These are phyloP conservation scores for Caenorhabditis sp. DNA, from an alignment of 2,888 invertebrate species.

Conservation along the genomic window DNA sequence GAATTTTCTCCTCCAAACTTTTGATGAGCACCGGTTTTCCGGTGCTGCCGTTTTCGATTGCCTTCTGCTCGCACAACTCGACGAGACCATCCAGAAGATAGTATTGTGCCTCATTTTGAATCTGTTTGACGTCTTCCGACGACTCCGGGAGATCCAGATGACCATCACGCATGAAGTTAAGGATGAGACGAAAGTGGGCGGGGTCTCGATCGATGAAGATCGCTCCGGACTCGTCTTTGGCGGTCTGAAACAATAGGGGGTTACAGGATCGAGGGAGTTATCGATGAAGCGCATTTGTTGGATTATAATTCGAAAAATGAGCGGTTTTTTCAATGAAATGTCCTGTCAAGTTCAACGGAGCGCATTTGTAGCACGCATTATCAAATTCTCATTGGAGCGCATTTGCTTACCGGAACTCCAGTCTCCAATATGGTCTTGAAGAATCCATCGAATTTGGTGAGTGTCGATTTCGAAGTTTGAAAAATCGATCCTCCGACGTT, in stretches of 20 bases:
- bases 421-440: constrained; percentile 21
- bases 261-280: too few species aligned
- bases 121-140: not conserved
- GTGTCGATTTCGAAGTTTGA: constrained; percentile 17
- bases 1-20: too few species aligned
- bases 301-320: too few species aligned
- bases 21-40: too few species aligned
- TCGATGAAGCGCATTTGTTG: too few species aligned
- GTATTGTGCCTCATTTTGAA: constrained; percentile 88
- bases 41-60: too few species aligned
- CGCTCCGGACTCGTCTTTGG: not conserved
- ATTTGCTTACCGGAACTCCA: constrained; percentile 4
- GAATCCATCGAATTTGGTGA: constrained; percentile 3
- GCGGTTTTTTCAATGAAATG: too few species aligned
- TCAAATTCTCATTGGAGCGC: too few species aligned
- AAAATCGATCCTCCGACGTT: constrained; percentile 19
- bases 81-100: constrained; percentile 83
- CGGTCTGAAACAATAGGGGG: not conserved
- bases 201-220: constrained; percentile 86
- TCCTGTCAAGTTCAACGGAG: too few species aligned
- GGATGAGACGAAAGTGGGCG: constrained; percentile 95
- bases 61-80: too few species aligned
- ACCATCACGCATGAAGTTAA: constrained; percentile 96
- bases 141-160: not conserved
- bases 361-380: too few species aligned